phyloP scores from a whole-genome alignment of 2,113 vertebrate genomes.

The Prinia subflava region DNA sequence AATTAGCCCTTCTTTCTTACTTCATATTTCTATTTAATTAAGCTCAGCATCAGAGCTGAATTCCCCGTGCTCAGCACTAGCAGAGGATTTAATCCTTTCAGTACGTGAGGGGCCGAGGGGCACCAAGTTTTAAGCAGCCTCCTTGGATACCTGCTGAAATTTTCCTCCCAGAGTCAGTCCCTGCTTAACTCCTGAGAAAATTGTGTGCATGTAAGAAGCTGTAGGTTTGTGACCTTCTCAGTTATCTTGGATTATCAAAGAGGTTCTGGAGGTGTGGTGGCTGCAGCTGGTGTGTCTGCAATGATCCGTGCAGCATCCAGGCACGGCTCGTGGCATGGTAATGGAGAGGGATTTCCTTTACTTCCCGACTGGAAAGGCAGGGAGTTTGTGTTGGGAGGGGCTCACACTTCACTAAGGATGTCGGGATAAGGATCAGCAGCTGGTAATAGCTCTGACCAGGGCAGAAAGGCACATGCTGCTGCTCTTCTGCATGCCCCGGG shows the following conservation, averaged over 20 bases:
- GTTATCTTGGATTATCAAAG: neutral
- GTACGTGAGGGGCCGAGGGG: fast-evolving
- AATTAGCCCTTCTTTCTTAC: constrained; percentile 54
- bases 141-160: neutral
- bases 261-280: fast-evolving
- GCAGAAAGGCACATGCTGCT: neutral
- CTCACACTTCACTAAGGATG: neutral
- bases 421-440: fast-evolving
- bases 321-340: fast-evolving
- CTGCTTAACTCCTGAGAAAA: neutral
- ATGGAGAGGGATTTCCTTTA: neutral
- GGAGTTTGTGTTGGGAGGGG: neutral
- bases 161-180: neutral
- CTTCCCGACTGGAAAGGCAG: neutral
- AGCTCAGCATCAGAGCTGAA: constrained; percentile 23
- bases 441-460: neutral
- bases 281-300: neutral
- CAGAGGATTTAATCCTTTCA: neutral
- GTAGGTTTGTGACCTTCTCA: neutral
- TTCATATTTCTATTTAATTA: constrained; percentile 69
- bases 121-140: neutral
- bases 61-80: constrained; percentile 26
- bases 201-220: neutral
- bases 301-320: fast-evolving
- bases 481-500: fast-evolving